Conservation (phyloP, 2,113 vertebrate genomes). For the Cololabis saira region DNA sequence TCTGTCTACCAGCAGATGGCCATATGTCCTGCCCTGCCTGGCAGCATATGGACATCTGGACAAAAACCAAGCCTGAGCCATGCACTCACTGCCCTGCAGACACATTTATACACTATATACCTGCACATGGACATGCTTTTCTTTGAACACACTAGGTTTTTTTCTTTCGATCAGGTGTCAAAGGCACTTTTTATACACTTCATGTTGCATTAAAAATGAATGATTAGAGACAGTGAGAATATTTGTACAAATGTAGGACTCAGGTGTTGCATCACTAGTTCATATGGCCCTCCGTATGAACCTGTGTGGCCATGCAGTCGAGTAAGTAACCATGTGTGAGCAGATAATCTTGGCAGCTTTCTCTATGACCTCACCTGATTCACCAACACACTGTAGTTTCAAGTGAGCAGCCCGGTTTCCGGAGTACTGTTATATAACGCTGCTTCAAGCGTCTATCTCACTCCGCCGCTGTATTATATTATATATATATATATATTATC, state of each 20-base stretch:
- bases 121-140: neutral
- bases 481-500: too few species aligned
- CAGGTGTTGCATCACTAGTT: neutral
- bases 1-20: slow-evolving; percentile 67
- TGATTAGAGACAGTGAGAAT: neutral
- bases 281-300: neutral
- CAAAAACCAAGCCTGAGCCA: slow-evolving; percentile 46
- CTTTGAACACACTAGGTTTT: too few species aligned
- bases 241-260: neutral
- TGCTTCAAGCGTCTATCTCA: slow-evolving; percentile 18
- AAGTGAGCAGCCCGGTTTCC: slow-evolving; percentile 25
- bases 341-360: slow-evolving; percentile 53
- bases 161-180: too few species aligned
- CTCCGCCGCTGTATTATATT: neutral
- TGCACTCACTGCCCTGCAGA: slow-evolving; percentile 1
- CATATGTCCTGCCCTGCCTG: slow-evolving; percentile 60
- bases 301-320: slow-evolving; percentile 8
- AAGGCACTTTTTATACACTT: too few species aligned
- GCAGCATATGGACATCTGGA: slow-evolving; percentile 74
- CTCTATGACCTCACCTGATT: slow-evolving; percentile 60
- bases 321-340: slow-evolving; percentile 50
- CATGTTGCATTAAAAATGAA: too few species aligned
- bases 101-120: neutral
- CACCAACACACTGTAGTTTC: slow-evolving; percentile 38
- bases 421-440: slow-evolving; percentile 44